These are phyloP conservation scores for Pammene aurita DNA, from an alignment of 2,888 invertebrate genomes.

Conservation along the genomic window DNA sequence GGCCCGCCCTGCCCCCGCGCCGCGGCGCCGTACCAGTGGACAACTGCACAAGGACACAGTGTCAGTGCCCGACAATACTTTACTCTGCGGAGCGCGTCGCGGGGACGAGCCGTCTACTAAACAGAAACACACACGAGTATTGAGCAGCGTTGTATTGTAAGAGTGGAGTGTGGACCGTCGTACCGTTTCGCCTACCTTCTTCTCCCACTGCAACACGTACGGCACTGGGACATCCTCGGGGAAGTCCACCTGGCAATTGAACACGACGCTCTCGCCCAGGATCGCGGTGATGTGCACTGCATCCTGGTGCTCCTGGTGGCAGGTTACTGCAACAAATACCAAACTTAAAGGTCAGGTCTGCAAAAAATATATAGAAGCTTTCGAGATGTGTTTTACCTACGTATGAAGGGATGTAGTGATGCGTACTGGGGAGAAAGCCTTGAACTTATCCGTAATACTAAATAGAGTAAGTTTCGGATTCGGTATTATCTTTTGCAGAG, in stretches of 20 bases:
- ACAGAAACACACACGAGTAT: conserved; percentile 83
- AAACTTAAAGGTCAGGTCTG: not conserved
- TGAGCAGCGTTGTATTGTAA: conserved; percentile 83
- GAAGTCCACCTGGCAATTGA: conserved; percentile 99
- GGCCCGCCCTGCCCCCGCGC: conserved; percentile 67
- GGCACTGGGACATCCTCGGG: conserved; percentile 97
- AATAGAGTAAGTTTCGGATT: too few relatives aligned
- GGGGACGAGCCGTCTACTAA: conserved; percentile 81
- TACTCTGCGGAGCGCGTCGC: conserved; percentile 79
- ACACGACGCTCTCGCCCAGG: conserved; percentile 97
- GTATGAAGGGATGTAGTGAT: too few relatives aligned
- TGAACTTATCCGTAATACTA: too few relatives aligned
- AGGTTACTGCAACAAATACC: conserved; percentile 82
- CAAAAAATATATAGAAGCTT: too few relatives aligned
- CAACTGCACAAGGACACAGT: conserved; percentile 61
- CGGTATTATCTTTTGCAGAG: too few relatives aligned
- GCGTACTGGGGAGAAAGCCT: too few relatives aligned
- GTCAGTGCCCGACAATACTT: conserved; percentile 74
- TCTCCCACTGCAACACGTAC: conserved; percentile 99
- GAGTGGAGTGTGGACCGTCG: conserved; percentile 86
- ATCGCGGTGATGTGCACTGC: conserved; percentile 98
- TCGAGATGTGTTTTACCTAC: too few relatives aligned
- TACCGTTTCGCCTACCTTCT: conserved; percentile 99
- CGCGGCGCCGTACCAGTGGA: conserved; percentile 75
- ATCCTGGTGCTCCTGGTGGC: conserved; percentile 94